Evolutionary conservation across 2,888 invertebrate species (phyloP), one percentile per base, ranked within the genome.

Genomic region (Conomelus anceps): DNA sequence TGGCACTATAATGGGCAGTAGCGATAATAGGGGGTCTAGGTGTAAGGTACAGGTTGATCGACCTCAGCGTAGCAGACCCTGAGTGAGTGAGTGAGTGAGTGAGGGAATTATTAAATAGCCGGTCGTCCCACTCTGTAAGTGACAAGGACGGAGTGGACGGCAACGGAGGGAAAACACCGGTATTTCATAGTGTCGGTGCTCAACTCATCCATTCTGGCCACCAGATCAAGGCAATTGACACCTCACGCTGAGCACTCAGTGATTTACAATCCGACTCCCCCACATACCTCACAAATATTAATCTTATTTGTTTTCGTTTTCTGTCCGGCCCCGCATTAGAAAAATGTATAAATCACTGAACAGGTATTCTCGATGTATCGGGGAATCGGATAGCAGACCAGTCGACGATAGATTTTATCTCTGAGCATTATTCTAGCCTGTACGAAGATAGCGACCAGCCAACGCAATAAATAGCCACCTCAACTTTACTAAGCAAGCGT

Each of bases 231-330:
- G 86, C 86, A 86, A 86, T 86, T 86, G 86, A 29, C 86, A 86
- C 86, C 86, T 86, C 86, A 86, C 86, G 86, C 86, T 86, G 86
- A 22, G 86, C 22, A 26, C 86, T 23, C 86, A 26, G 86, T 24
- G 86, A 22, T 86, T 26, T 86, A 63, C 63, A 63, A 63, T 63
- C 63, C 63, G n/a, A 20, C 63, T 63, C 63, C 63, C 63, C 63
- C 63, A 26, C 86, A 86, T 86, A 86, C 86, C 24, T 26, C 86
- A 86, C 86, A 86, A 86, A 86, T 86, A 86, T 86, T 86, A 86
- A 86, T 86, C 86, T 86, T 86, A 24, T 86, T 86, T 24, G 26
- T 86, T 86, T 86, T 86, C 63, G 29, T 86, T 85, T 85, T 85
- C 85, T 85, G 85, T 85, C 29, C 29, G 29, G 13, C 13, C 23